Conservation (phyloP, 2,113 vertebrate genomes). For the Phyllostomus discolor region DNA sequence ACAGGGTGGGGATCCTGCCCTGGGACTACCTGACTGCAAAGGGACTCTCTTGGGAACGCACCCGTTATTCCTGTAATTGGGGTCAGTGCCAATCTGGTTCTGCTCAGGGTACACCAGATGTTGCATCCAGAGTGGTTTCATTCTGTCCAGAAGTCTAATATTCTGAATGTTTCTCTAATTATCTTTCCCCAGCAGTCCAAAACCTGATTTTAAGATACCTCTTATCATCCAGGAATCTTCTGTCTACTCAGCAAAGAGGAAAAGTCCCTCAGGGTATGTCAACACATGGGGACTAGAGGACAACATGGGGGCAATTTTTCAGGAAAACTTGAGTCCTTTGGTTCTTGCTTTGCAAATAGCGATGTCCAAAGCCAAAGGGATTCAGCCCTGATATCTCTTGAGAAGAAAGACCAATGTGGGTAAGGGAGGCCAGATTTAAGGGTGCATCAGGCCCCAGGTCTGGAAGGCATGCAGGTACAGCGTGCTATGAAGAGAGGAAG, state of each 20-base stretch:
- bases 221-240: not conserved
- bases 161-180: not conserved
- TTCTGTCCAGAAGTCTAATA: not conserved
- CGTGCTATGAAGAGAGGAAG: too few relatives aligned
- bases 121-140: not conserved
- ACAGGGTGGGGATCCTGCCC: not conserved
- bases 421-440: not conserved
- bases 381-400: not conserved
- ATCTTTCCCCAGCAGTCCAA: not conserved
- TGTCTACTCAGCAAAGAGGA: not conserved
- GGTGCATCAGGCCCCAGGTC: too few relatives aligned
- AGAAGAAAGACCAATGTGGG: not conserved
- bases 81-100: not conserved
- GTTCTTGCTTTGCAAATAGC: not conserved
- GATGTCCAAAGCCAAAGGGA: not conserved
- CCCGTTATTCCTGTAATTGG: not conserved
- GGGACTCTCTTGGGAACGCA: not conserved
- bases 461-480: not conserved
- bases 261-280: not conserved
- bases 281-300: not conserved
- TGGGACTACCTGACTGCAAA: fast-evolving
- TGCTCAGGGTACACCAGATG: too few relatives aligned
- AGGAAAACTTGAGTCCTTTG: not conserved
- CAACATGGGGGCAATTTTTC: not conserved
- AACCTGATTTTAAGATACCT: not conserved